Evolutionary conservation across 2,797 vertebrate species (phyloP), one percentile per base, ranked within the genome.

Genomic region (Sebastiscus albofasciatus): DNA sequence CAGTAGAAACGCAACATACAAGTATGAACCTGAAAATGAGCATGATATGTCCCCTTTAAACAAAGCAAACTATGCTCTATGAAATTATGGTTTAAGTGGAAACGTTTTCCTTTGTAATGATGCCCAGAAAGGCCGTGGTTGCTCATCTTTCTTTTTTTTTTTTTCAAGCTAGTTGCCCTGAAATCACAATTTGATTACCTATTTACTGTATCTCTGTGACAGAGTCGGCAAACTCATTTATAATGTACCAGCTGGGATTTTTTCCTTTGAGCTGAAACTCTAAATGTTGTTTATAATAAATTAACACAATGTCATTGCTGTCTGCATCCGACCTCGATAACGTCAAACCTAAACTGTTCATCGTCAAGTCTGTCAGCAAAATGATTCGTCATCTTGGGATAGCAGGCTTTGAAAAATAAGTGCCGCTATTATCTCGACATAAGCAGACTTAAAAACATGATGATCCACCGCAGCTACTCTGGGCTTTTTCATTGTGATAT

Each of bases 101-200:
- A 77, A 33, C 16, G 13, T 4, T 52, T 58, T 22, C 20, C 60
- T 67, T 56, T 75, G 10, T 59, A 6, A 26, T 54, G 14, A 60
- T 1, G 12, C 60, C 60, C 65, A 81, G 62, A 79, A 62, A 83
- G 49, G 26, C 31, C 2, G 6, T 67, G 65, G 60, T 84, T 8
- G 59, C 22, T 73, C 31, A 52, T 52, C 46, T 20, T 49, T 46
- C 5, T 22, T 4, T 22, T 65, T 22, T 4, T 22, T 65, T 16
- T 22, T 77, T 62, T 33, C 1, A 75, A 73, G 14, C 14, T 7
- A 14, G 8, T 49, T 76, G 6, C 24, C 39, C 68, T 49, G 4
- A 85, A 77, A 61, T 69, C 10, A 8, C 14, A 27, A 76, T 75
- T 72, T 36, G 54, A 62, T 72, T 80, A 54, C 66, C 26, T 75